Evolutionary conservation across 2,888 invertebrate genomes (phyloP), one percentile per base, ranked within the genome.

Genomic region (Aelia acuminata): DNA sequence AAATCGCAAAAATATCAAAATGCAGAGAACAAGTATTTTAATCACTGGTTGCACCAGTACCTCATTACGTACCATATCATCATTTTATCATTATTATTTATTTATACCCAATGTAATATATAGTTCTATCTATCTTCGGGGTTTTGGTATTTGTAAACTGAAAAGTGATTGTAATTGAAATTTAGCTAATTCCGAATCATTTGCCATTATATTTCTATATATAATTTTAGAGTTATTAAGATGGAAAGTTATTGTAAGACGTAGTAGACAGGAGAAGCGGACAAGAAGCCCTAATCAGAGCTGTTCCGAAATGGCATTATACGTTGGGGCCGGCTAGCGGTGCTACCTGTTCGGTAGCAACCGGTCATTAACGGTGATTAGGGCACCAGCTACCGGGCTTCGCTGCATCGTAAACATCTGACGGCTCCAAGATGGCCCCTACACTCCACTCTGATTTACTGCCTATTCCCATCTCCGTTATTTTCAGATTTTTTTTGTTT

Each of bases 331-430:
- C 57, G 26, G 57, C 26, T 57, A 57, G n/a, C 26, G 26, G 53
- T 53, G 57, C 39, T 75, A 75, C 39, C 75, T 75, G 75, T 22
- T 39, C 39, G 10, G 75, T 39, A 75, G 75, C 75, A 75, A 43
- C 39, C 26, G 39, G 39, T 75, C 75, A 75, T 75, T 75, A 75
- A 75, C 39, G 35, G 39, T 75, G 75, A 75, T 75, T 75, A 75
- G 75, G 39, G 22, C 75, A n/a, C n/a, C n/a, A 22, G 75, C 75
- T 75, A 75, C 75, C 22, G 39, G 75, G 35, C 75, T 75, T 75
- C 39, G 15, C 75, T 75, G 22, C 39, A 75, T 75, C 75, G 75
- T 75, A 75, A 75, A 75, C 75, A 75, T 75, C 75, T 70, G 70
- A 70, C 35, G 35, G 63, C 5, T 11, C 75, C 39, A 75, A 75